Base-by-base conservation (phyloP, 2,113 vertebrate genomes). In the Ploceus nigricollis region DNA sequence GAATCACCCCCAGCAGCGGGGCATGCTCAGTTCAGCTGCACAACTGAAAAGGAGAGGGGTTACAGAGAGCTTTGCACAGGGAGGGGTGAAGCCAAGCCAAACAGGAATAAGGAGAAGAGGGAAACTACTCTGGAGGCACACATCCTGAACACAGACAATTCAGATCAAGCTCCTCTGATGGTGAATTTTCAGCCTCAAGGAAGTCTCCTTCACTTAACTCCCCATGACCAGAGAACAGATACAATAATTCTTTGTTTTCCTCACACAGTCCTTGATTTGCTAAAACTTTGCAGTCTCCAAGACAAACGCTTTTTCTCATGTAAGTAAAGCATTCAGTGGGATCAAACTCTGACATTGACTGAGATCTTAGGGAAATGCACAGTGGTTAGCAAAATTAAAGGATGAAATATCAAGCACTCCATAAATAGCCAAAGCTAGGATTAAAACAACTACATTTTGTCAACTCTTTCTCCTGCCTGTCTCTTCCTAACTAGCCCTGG, bases 141-240 rank as follows among this genome's bases (percentile, higher is more conserved):
- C 25, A 65, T 44, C n/a, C 40, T 40, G 15, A 75, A 78, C 44
- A 56, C 7, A 51, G 15, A 76, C 35, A 76, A 81, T 31, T 76
- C 31, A 45, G n/a, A 78, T 20, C 2, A 1, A 94, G 47, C 44
- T 83, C 30, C 37, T 81, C 60, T 35, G 14, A 50, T 9, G 28
- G 54, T 13, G 58, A 71, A 56, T 89, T 90, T 92, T 63, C 80
- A 89, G 31, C 24, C 47, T 51, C 51, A n/a, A 60, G 47, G 57
- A 87, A 96, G 57, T 61, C 64, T 73, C 68, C 37, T 48, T 80
- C 87, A 77, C 64, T 44, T 78, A 71, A 31, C 17, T 83, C 35
- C 23, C 35, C 54, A 50, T 14, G 35, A 80, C 3, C 31, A 72
- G 21, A 75, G 23, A 37, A 85, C 12, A 57, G n/a, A 79, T 5